Conservation (phyloP, 2,888 invertebrate genomes). For the Vanessa cardui region DNA sequence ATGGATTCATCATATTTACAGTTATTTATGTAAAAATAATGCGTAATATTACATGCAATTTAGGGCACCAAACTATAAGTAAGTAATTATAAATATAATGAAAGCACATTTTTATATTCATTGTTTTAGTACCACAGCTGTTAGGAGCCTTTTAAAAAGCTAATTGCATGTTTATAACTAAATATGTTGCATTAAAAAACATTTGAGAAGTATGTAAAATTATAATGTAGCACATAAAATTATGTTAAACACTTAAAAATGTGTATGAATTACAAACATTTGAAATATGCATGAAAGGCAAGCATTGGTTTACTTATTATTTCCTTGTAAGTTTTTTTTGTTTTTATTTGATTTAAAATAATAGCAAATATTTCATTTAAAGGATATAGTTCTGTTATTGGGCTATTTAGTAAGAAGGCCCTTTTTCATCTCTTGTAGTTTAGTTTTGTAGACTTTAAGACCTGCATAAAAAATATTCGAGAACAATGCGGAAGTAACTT, state of each 20-base stretch:
- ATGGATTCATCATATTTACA: slow-evolving; percentile 82
- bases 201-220: neutral
- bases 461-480: slow-evolving; percentile 5
- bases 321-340: no score
- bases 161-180: slow-evolving; percentile 14
- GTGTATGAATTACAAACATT: neutral
- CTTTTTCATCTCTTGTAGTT: neutral
- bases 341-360: neutral
- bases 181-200: neutral
- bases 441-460: neutral
- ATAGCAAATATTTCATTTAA: neutral
- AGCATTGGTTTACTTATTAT: neutral
- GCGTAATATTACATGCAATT: slow-evolving; percentile 72
- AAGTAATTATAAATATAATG: slow-evolving; percentile 52
- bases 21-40: slow-evolving; percentile 58
- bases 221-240: neutral
- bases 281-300: slow-evolving; percentile 9
- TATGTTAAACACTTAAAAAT: neutral
- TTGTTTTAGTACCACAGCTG: slow-evolving; percentile 20
- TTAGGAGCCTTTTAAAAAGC: slow-evolving; percentile 24
- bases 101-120: slow-evolving; percentile 13
- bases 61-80: slow-evolving; percentile 75
- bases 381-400: neutral
- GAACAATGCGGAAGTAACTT: neutral
- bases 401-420: neutral